phyloP scores from a whole-genome alignment of 2,797 vertebrate species.

The Phoxinus dragarum region DNA sequence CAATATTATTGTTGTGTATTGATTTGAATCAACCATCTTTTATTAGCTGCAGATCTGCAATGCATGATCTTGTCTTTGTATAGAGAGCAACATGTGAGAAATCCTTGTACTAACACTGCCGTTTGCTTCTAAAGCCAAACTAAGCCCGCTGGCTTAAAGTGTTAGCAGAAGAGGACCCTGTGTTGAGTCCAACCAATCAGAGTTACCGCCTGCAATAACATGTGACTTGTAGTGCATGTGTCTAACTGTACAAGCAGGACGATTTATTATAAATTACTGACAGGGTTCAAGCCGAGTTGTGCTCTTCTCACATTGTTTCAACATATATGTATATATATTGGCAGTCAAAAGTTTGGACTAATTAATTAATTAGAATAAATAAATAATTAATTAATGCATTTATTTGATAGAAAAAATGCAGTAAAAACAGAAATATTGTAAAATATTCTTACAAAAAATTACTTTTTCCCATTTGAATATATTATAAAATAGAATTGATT shows the following conservation, averaged over 20 bases:
- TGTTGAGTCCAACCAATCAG: slow-evolving; percentile 44
- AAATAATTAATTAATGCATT: background rate
- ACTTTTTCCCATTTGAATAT: background rate
- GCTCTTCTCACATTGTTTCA: background rate
- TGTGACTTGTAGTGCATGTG: slow-evolving; percentile 37
- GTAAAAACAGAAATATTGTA: background rate
- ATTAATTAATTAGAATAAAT: background rate
- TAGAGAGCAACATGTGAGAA: slow-evolving; percentile 47
- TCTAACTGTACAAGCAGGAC: slow-evolving; percentile 43
- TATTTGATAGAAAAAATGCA: background rate
- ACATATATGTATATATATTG: background rate
- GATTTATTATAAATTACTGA: slow-evolving; percentile 54
- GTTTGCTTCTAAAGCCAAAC: slow-evolving; percentile 51
- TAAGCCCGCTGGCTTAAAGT: slow-evolving; percentile 61
- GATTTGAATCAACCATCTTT: slow-evolving; percentile 12
- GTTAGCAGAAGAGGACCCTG: slow-evolving; percentile 51
- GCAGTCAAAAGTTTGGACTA: background rate
- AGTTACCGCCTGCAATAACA: slow-evolving; percentile 44
- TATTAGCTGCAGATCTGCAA: background rate
- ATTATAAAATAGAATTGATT: background rate
- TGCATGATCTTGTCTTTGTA: slow-evolving; percentile 35
- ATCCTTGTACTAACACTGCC: slow-evolving; percentile 51
- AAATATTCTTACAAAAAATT: background rate
- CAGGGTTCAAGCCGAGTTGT: slow-evolving; percentile 5
- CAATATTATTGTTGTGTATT: slow-evolving; percentile 30